Evolutionary conservation across 2,113 vertebrate species (phyloP), one percentile per base, ranked within the genome.

Genomic region (Cacatua alba): DNA sequence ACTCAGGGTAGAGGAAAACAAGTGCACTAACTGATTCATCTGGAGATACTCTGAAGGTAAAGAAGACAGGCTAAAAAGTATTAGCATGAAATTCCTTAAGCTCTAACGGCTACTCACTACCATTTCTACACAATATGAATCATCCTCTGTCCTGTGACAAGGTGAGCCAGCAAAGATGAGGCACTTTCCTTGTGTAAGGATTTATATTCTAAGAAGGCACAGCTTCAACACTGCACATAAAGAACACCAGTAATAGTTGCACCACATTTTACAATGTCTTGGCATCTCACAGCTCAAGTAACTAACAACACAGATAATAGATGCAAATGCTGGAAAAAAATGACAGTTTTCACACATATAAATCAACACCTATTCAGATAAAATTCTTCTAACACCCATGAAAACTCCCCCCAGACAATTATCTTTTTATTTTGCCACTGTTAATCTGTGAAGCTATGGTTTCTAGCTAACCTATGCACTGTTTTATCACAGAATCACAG

Each of bases 1-100:
- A 29, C n/a, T 88, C 72, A 86, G 49, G 19, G 23, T 13, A 72
- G 57, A 84, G 39, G 25, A 83, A 95, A 95, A 79, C 67, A 72
- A 53, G 35, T 20, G 17, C 28, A 44, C 9, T 52, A 75, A 68
- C 3, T 89, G 57, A 57, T 82, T 69, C 8, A 75, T 64, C 72
- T 46, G 63, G 31, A 94, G 49, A 76, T 57, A 65, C 11, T 15
- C 11, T 11, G 37, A 79, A 71, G 72, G 29, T 59, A 49, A 81
- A 79, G 29, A 64, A 4, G 21, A 35, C 10, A 41, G 9, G 8
- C 7, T 65, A 82, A 82, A 81, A 91, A 75, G 5, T 24, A 49
- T n/a, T 31, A 49, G 48, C 17, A 49, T 3, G 17, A 79, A 52
- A 69, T 72, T 76, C 72, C 29, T 72, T 39, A 7, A 76, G 29